Conservation (phyloP, 2,113 vertebrate genomes). For the Antechinus flavipes region DNA sequence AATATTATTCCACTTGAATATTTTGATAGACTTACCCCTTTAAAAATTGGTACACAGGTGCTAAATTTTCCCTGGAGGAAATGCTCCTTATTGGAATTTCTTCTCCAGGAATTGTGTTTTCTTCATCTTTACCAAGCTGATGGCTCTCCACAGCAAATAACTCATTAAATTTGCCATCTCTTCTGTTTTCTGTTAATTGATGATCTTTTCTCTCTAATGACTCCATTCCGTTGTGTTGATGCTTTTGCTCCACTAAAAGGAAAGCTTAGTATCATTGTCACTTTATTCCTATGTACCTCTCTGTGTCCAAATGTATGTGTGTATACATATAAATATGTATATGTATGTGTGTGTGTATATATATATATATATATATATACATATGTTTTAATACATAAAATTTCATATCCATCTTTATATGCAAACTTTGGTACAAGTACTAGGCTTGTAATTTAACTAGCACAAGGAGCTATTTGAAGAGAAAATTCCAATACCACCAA, state of each 20-base stretch:
- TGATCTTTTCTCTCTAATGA: not conserved
- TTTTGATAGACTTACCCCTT: conserved; percentile 64
- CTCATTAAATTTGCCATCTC: conserved; percentile 47
- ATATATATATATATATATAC: too few relatives aligned
- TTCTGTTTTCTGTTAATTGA: conserved; percentile 58
- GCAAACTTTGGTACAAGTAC: conserved; percentile 31
- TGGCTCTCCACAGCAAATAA: conserved; percentile 53
- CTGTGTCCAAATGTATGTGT: too few relatives aligned
- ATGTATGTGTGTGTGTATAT: too few relatives aligned
- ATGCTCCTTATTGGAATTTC: conserved; percentile 36
- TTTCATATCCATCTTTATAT: not conserved
- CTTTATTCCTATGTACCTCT: not conserved
- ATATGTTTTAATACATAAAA: too few relatives aligned
- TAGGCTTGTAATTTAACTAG: not conserved
- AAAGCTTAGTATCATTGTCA: conserved; percentile 50
- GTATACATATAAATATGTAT: too few relatives aligned
- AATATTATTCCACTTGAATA: not conserved
- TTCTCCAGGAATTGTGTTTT: conserved; percentile 16
- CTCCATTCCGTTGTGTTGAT: conserved; percentile 33
- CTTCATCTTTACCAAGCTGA: not conserved
- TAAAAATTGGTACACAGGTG: conserved; percentile 8
- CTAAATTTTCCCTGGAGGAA: conserved; percentile 42
- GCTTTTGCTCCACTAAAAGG: conserved; percentile 82
- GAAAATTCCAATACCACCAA: not conserved
- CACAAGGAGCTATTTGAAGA: not conserved